Percentiles rank a stretch among this genome's conserved stretches.
phyloP scores from a whole-genome alignment of 2,888 invertebrate species.

The Shargacucullia verbasci region DNA sequence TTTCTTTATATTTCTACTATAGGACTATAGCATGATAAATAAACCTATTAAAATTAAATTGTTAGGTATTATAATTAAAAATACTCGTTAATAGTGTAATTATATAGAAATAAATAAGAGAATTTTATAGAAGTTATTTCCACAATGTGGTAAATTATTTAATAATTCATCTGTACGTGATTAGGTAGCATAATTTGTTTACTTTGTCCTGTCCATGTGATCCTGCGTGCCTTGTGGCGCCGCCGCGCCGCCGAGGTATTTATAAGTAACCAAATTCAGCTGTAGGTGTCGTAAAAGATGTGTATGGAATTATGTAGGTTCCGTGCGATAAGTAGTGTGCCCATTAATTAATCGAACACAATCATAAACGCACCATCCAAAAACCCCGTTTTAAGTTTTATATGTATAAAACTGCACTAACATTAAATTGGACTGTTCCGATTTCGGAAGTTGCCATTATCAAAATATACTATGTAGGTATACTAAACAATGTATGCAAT shows the following conservation, averaged over 20 bases:
- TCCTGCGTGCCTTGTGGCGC: conserved; percentile 29
- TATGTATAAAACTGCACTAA: too few species aligned
- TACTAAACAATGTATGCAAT: too few species aligned
- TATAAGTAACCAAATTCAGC: background rate
- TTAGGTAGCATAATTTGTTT: conserved; percentile 6
- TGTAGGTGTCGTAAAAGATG: background rate
- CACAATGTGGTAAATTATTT: conserved; percentile 31
- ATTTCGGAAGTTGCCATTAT: too few species aligned
- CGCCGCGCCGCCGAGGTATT: conserved; percentile 27
- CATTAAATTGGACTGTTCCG: too few species aligned
- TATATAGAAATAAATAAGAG: conserved; percentile 30
- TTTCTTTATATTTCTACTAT: too few species aligned
- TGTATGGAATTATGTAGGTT: background rate
- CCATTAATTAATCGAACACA: too few species aligned
- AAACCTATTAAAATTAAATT: conserved; percentile 36
- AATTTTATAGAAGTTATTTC: conserved; percentile 22
- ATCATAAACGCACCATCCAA: too few species aligned
- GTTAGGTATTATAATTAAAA: conserved; percentile 30
- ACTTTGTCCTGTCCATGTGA: background rate
- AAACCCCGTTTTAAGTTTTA: too few species aligned
- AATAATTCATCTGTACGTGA: conserved; percentile 31
- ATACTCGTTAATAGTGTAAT: conserved; percentile 9
- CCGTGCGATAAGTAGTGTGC: too few species aligned
- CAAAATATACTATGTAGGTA: too few species aligned
- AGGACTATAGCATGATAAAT: conserved; percentile 4